phyloP scores from a whole-genome alignment of 2,888 invertebrate genomes.

The Fabriciana adippe region DNA sequence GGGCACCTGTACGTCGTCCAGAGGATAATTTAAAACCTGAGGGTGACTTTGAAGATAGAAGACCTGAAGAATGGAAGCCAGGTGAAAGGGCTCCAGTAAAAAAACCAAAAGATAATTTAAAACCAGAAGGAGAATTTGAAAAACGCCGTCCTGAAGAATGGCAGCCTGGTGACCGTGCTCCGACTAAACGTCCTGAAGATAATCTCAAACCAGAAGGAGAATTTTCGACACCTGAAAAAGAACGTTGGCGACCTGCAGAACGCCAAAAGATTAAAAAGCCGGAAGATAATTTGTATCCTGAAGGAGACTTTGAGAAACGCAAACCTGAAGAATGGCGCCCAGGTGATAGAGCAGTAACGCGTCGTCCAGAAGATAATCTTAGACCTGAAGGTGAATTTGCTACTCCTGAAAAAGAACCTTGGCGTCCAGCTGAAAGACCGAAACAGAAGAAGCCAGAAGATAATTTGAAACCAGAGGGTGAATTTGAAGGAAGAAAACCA shows the following conservation, averaged over 20 bases:
- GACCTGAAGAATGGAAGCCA: slow-evolving; percentile 67
- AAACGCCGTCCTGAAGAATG: slow-evolving; percentile 59
- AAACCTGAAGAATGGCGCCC: slow-evolving; percentile 64
- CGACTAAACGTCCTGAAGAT: slow-evolving; percentile 54
- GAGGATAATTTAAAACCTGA: slow-evolving; percentile 83
- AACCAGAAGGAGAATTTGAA: slow-evolving; percentile 79
- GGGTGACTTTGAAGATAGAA: slow-evolving; percentile 73
- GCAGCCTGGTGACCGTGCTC: slow-evolving; percentile 64
- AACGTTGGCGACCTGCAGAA: slow-evolving; percentile 70
- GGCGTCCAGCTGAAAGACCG: slow-evolving; percentile 68
- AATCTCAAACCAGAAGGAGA: slow-evolving; percentile 72
- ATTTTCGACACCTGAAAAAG: slow-evolving; percentile 58
- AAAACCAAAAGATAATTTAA: slow-evolving; percentile 77
- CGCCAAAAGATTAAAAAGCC: slow-evolving; percentile 76
- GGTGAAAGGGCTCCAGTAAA: slow-evolving; percentile 72
- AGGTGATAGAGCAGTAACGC: slow-evolving; percentile 72
- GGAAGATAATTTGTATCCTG: slow-evolving; percentile 79
- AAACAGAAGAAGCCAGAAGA: slow-evolving; percentile 64
- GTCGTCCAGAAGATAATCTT: slow-evolving; percentile 67
- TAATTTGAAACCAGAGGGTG: slow-evolving; percentile 78
- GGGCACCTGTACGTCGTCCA: slow-evolving; percentile 52
- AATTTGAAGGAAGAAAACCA: slow-evolving; percentile 72
- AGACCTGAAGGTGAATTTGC: slow-evolving; percentile 80
- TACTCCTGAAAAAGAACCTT: slow-evolving; percentile 58
- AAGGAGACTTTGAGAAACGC: slow-evolving; percentile 75